Evolutionary conservation across 2,797 vertebrate species (phyloP).

Genomic region (Calcarius lapponicus): DNA sequence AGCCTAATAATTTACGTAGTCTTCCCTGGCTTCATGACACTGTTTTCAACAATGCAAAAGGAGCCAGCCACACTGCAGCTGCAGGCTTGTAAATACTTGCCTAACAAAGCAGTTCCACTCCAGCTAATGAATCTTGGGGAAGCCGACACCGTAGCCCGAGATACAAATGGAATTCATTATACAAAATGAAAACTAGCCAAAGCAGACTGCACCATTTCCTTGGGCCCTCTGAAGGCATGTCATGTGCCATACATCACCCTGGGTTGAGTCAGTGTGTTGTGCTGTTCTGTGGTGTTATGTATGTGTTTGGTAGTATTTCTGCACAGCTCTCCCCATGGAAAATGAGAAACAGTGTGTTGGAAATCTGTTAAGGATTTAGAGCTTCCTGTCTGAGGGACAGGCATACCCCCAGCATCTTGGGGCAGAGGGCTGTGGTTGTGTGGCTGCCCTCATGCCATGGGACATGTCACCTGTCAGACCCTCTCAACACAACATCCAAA

Average conservation of each 20-base stretch:
- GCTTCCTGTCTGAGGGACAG: background rate
- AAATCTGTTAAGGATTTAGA: background rate
- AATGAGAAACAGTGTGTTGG: background rate
- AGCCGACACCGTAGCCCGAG: background rate
- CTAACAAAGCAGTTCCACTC: background rate
- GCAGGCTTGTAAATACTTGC: slow-evolving; percentile 37
- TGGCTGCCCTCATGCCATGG: accelerated
- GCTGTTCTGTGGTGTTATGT: background rate
- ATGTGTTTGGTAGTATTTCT: background rate
- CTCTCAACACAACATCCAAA: background rate
- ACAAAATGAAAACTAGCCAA: background rate
- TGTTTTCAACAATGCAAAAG: background rate
- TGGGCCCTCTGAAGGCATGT: background rate
- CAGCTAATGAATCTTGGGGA: background rate
- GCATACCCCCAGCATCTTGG: accelerated
- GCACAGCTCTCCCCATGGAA: background rate
- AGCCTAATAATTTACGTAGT: background rate
- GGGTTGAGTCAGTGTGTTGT: background rate
- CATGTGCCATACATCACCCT: background rate
- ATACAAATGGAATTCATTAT: background rate
- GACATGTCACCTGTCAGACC: background rate
- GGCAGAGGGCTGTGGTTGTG: background rate
- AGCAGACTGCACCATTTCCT: background rate
- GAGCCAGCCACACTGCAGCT: background rate
- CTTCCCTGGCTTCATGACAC: background rate